Base-by-base conservation (phyloP, 2,113 vertebrate genomes). In the Pituophis catenifer region DNA sequence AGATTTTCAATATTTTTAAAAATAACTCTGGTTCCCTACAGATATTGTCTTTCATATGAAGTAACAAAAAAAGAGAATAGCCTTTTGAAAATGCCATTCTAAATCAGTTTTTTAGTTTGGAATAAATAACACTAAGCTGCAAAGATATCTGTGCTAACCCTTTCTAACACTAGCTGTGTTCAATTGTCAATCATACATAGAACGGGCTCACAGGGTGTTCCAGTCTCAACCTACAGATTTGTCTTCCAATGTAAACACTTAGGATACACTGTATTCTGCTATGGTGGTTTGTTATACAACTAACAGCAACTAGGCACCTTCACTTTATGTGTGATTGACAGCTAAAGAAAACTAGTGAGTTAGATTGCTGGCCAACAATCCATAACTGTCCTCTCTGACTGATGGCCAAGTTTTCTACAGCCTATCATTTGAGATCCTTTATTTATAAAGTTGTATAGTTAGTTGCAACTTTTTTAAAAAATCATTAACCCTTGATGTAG, bases 1-100 rank as follows among this genome's bases (percentile, higher is more conserved):
- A 92, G 29, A 23, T 94, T 95, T 95, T 92, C 86, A 87, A n/a
- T 91, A 92, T 92, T 95, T 92, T 94, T 48, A 5, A 9, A 52
- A 89, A 58, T 70, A 91, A 93, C 33, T 81, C 88, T 65, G 62
- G 3, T 70, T 91, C 53, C 58, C 85, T 91, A 52, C 26, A 88
- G 52, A 90, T 13, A 88, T 8, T 89, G 92, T 85, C 5, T 92
- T 93, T 92, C 95, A 17, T 89, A 92, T 92, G 93, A 95, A 95
- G 91, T 10, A 33, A 19, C 7, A 62, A 95, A 94, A 92, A 17
- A n/a, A 59, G 0, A 90, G 88, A 75, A 4, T 85, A 6, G 21
- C 57, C 1, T 86, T 93, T 93, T 33, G 70, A 94, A 93, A 91
- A 94, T 5, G 86, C 92, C 2, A 88, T 55, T 93, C 93, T 81